Conservation (phyloP, 2,113 vertebrate species). For the Aspiorhynchus laticeps region DNA sequence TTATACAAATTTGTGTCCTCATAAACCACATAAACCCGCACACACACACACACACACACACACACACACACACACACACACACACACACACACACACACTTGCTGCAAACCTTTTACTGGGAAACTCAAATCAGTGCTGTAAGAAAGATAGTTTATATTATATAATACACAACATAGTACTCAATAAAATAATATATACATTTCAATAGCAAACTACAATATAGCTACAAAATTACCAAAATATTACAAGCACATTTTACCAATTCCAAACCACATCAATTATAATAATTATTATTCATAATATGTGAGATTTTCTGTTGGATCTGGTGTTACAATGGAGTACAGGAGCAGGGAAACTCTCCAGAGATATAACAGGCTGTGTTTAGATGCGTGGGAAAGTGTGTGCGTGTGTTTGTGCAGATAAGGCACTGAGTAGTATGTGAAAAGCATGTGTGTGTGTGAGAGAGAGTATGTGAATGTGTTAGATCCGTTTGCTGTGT, state of each 20-base stretch:
- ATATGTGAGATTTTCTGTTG: background rate
- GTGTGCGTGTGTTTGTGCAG: constrained; percentile 27
- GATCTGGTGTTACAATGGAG: too few species aligned
- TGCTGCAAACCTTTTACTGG: background rate
- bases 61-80: too few species aligned
- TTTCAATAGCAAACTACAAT: background rate
- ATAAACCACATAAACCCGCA: too few species aligned
- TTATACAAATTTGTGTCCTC: too few species aligned
- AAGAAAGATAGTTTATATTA: background rate
- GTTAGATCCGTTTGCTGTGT: constrained; percentile 29
- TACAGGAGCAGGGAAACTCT: background rate
- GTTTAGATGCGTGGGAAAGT: constrained; percentile 46
- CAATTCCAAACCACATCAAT: background rate
- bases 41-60: too few species aligned
- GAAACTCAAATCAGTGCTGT: background rate
- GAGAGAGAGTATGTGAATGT: constrained; percentile 5
- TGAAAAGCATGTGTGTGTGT: background rate
- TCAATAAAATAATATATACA: background rate
- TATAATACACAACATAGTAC: background rate
- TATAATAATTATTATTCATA: background rate
- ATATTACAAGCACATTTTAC: background rate
- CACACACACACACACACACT: constrained; percentile 24
- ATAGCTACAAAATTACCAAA: background rate
- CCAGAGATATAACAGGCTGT: constrained; percentile 19
- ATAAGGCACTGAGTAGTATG: background rate